Conservation (phyloP, 2,113 vertebrate genomes). For the Anoura caudifer region DNA sequence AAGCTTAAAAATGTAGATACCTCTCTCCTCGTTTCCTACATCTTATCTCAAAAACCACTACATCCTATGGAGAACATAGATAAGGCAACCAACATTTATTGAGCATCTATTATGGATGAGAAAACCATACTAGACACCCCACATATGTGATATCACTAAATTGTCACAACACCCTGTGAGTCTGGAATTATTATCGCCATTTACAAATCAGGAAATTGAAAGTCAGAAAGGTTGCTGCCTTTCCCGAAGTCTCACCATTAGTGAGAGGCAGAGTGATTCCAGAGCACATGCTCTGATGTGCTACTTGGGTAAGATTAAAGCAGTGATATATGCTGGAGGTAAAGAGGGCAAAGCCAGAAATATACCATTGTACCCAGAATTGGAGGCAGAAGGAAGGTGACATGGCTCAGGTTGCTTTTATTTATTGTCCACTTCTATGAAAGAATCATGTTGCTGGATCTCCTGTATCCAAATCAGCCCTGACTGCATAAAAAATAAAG, state of each 20-base stretch:
- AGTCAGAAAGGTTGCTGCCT: neutral
- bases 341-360: neutral
- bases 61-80: neutral
- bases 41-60: neutral
- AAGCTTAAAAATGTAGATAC: neutral
- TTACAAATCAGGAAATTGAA: neutral
- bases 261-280: neutral
- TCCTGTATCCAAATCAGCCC: neutral
- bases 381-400: neutral
- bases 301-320: neutral
- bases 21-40: neutral
- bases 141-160: neutral
- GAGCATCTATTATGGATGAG: neutral
- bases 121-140: neutral
- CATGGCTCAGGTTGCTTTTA: neutral
- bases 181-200: neutral
- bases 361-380: neutral
- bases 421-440: neutral
- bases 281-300: rapidly evolving
- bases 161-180: neutral
- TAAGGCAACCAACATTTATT: neutral
- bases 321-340: neutral
- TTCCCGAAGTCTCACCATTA: neutral
- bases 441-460: neutral
- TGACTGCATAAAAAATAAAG: neutral